These are phyloP conservation scores for Leucopsar rothschildi DNA, from an alignment of 2,113 vertebrate genomes.

Conservation along the genomic window DNA sequence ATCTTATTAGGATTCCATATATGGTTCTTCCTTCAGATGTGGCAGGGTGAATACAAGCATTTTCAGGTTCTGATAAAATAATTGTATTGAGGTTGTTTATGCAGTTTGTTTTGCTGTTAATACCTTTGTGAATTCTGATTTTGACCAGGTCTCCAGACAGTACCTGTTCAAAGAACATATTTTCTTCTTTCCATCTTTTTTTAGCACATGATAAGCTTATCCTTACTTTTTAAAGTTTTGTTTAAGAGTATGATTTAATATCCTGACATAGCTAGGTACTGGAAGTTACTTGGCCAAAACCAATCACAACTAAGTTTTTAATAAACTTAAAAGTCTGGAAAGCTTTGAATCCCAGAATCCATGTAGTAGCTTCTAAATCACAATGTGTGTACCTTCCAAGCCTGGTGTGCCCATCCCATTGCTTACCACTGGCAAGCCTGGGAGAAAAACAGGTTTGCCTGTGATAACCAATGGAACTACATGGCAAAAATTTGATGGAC, in stretches of 20 bases:
- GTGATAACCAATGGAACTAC: background rate
- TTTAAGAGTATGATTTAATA: background rate
- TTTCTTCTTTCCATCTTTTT: background rate
- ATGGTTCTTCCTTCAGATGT: background rate
- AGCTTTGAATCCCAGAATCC: background rate
- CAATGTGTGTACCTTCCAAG: background rate
- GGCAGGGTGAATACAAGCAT: background rate
- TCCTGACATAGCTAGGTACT: background rate
- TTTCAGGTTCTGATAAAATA: background rate
- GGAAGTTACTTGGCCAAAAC: background rate
- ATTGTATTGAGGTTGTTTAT: background rate
- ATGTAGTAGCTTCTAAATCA: background rate
- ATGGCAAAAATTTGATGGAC: background rate
- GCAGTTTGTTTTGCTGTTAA: background rate
- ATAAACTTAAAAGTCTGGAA: background rate
- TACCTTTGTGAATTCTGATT: background rate
- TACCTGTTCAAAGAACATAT: background rate
- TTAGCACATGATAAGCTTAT: background rate
- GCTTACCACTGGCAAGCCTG: background rate
- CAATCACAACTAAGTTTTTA: background rate
- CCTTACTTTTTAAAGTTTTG: background rate
- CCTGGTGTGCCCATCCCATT: background rate
- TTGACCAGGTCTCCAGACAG: background rate
- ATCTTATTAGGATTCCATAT: background rate
- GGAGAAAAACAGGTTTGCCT: background rate